A percentile compares a stretch with the other conserved stretches of the same genome.
phyloP scores from a whole-genome alignment of 1,140 invertebrate genomes.

The Holcopasites calliopsidis region DNA sequence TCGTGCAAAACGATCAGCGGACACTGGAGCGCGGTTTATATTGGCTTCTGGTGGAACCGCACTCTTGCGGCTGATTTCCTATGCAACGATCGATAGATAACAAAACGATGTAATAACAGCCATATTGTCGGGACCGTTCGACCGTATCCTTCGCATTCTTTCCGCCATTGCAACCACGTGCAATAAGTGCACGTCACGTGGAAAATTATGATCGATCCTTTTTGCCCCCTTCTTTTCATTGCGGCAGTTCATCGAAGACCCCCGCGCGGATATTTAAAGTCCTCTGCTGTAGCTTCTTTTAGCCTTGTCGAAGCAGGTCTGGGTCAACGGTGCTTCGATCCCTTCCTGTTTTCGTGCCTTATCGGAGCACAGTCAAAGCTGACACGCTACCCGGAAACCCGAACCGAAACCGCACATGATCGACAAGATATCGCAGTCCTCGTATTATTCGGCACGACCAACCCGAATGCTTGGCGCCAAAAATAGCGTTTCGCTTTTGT shows the following conservation, averaged over 20 bases:
- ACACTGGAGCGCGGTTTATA: constrained; percentile 20
- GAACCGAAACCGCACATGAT: constrained; percentile 27
- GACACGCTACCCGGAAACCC: constrained; percentile 47
- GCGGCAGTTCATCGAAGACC: no score
- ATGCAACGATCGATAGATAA: constrained; percentile 47
- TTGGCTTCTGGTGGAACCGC: constrained; percentile 34
- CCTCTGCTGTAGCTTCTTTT: neutral
- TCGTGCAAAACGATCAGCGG: constrained; percentile 27
- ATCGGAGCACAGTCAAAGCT: constrained; percentile 48
- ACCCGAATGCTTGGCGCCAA: neutral
- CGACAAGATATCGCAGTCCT: constrained; percentile 37
- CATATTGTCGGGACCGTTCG: constrained; percentile 48
- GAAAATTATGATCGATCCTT: constrained; percentile 28
- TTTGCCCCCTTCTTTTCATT: no score
- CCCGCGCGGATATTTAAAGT: neutral
- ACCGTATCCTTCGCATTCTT: constrained; percentile 54
- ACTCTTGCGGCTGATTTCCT: constrained; percentile 3
- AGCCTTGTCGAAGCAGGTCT: constrained; percentile 28
- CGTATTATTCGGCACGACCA: constrained; percentile 29
- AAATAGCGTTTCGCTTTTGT: neutral
- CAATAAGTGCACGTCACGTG: constrained; percentile 33
- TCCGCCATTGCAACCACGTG: constrained; percentile 12
- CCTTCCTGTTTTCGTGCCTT: constrained; percentile 52
- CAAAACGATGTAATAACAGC: constrained; percentile 54
- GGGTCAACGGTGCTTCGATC: constrained; percentile 37